Percentiles rank a stretch among this genome's conserved stretches.
phyloP scores from a whole-genome alignment of 2,113 vertebrate genomes.

The rat (Rattus norvegicus) region DNA sequence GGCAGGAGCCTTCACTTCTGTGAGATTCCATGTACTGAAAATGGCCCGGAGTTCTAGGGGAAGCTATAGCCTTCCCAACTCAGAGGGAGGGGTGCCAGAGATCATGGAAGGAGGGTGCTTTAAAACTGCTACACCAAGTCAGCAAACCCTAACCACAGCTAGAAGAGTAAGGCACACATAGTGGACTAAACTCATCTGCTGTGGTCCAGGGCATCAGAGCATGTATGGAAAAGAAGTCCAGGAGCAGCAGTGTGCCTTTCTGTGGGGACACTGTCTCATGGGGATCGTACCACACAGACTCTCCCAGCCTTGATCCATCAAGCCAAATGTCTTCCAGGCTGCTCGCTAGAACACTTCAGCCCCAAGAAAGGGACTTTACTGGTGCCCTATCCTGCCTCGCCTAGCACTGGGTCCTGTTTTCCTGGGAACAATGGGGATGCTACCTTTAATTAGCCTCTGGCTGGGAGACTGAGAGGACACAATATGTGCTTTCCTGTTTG shows the following conservation, averaged over 20 bases:
- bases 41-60: not conserved
- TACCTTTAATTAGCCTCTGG: constrained; percentile 38
- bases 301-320: not conserved
- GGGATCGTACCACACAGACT: not conserved
- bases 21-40: fast-evolving
- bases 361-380: not conserved
- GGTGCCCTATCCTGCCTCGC: not conserved
- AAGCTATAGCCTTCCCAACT: not conserved
- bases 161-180: not conserved
- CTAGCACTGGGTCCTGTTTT: not conserved
- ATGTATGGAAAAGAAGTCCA: fast-evolving
- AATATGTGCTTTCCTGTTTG: constrained; percentile 31
- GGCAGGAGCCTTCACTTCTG: not conserved
- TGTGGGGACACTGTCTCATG: no score
- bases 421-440: constrained; percentile 45
- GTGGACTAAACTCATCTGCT: fast-evolving
- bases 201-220: not conserved
- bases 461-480: not conserved
- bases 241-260: not conserved
- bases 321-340: constrained; percentile 40
- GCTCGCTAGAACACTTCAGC: not conserved
- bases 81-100: no score
- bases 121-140: not conserved
- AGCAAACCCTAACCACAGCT: fast-evolving
- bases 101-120: not conserved